Evolutionary conservation across 2,113 vertebrate species (phyloP), one percentile per base, ranked within the genome.

Genomic region (Sebastes schlegelii): DNA sequence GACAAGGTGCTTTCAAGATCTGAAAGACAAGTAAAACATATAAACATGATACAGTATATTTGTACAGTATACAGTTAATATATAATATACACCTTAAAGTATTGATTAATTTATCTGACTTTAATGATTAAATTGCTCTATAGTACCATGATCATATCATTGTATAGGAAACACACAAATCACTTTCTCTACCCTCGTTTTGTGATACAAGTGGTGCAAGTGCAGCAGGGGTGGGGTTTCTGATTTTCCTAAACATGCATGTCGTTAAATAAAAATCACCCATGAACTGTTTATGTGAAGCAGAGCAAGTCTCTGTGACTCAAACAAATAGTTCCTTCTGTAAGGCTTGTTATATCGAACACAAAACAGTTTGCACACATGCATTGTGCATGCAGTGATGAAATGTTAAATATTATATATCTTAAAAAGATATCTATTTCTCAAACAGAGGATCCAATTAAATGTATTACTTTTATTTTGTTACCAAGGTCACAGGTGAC

Each of bases 1-100:
- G 87, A 88, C 92, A 93, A 93, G 91, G 69, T 90, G 91, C 80
- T 89, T 86, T 91, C 82, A 89, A 91, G 82, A 94, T 94, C 93
- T 94, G 80, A 7, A 16, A 67, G 23, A 0, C 4, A 2, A 34
- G 34, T 34, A 34, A 34, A 34, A 34, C 34, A 34, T 34, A 34
- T 45, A 57, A 77, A 23, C 10, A 74, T 40, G 7, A 62, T 1
- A 14, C 42, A 60, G 10, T 34, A 26, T 10, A 26, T 26, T 49
- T 16, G 49, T 26, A 16, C 9, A 26, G 23, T 2, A 72, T 3
- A 40, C 23, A 63, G 5, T 40, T 61, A 16, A 16, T 61, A 9
- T 19, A n/a, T 6, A 46, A 3, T 21, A 11, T 43, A n/a, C 17
- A 5, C 42, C 21, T 65, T 46, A 26, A 34, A 48, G 13, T 4